Percentiles rank a stretch among this genome's conserved stretches.
phyloP scores from a whole-genome alignment of 2,888 invertebrate species.

The Eupithecia pulchellata region DNA sequence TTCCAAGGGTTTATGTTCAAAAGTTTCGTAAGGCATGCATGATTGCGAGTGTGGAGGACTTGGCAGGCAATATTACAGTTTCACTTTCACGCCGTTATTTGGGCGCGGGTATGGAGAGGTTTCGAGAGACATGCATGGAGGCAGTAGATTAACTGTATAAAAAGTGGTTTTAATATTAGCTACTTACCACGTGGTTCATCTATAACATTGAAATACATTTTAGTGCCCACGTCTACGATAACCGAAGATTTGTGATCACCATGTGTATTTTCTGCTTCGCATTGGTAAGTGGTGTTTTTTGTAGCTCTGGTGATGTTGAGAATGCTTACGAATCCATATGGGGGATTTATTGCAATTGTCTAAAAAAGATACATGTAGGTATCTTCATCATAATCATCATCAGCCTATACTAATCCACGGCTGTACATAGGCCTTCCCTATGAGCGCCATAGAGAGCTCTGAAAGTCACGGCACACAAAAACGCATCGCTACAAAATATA shows the following conservation, averaged over 20 bases:
- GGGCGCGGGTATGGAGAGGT: no score
- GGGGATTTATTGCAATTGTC: conserved; percentile 3
- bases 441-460: no score
- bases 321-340: conserved; percentile 17
- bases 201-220: conserved; percentile 11
- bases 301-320: conserved; percentile 14
- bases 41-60: no score
- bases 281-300: conserved; percentile 20
- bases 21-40: no score
- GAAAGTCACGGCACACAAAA: no score
- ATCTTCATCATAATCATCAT: no score
- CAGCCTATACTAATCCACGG: no score
- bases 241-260: conserved; percentile 9
- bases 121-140: background rate
- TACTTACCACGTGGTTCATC: conserved; percentile 18
- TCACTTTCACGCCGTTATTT: no score
- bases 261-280: conserved; percentile 21
- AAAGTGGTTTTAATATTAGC: background rate
- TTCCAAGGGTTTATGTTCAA: no score
- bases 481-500: no score
- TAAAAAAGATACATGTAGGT: conserved; percentile 5
- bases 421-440: no score
- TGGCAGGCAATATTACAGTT: no score
- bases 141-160: background rate
- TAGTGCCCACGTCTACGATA: conserved; percentile 9